Conservation (phyloP, 2,797 vertebrate genomes). For the Darevskia mixta region DNA sequence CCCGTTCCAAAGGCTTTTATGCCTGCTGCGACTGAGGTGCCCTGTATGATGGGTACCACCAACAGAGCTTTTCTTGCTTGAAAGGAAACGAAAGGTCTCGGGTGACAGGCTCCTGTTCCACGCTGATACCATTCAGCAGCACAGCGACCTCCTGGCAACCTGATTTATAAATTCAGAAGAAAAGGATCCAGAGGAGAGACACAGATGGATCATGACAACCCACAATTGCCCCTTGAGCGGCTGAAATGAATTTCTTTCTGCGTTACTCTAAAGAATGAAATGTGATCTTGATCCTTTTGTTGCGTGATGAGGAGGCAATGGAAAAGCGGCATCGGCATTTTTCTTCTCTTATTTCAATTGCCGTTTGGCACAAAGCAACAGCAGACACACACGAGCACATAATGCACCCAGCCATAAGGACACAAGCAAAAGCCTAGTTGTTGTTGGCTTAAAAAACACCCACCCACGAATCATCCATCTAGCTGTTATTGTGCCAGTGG, state of each 20-base stretch:
- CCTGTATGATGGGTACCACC: not conserved
- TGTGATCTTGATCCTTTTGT: constrained; percentile 53
- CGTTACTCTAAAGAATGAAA: constrained; percentile 60
- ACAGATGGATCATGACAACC: constrained; percentile 18
- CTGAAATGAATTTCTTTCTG: constrained; percentile 38
- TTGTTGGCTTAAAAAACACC: not conserved
- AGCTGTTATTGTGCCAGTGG: not conserved
- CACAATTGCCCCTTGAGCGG: constrained; percentile 11
- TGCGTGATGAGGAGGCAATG: constrained; percentile 69
- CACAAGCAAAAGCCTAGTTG: not conserved
- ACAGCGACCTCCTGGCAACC: not conserved
- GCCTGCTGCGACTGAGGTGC: not conserved
- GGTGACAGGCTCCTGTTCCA: constrained; percentile 22
- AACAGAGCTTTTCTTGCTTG: not conserved
- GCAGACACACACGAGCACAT: not conserved
- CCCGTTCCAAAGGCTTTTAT: not conserved
- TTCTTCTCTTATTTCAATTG: constrained; percentile 48
- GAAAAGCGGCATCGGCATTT: constrained; percentile 58
- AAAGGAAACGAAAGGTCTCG: not conserved
- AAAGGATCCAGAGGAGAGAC: constrained; percentile 16
- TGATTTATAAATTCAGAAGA: constrained; percentile 34
- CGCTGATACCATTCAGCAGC: not conserved
- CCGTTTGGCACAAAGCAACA: rapidly evolving
- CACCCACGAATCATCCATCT: not conserved
- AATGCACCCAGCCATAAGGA: not conserved